A percentile compares a stretch with the other conserved stretches of the same genome.
Conservation (phyloP, 2,888 invertebrate species). For the Melieria omissa region DNA sequence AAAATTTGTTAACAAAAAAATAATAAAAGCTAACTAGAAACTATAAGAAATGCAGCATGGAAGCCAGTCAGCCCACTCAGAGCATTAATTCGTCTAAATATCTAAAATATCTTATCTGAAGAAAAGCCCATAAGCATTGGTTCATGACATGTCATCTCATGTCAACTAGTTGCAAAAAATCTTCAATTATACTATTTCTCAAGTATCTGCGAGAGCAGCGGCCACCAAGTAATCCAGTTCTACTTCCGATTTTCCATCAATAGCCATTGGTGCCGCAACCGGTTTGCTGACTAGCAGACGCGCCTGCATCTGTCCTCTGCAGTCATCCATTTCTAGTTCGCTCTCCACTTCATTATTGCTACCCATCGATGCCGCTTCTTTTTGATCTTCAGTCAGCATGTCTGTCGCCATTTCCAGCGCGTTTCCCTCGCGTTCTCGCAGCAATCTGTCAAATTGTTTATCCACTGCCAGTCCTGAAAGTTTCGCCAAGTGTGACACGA, state of each 20-base stretch:
- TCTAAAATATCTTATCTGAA: too few relatives aligned
- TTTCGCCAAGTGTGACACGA: conserved; percentile 53
- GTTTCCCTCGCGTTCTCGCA: conserved; percentile 48
- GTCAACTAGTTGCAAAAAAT: too few relatives aligned
- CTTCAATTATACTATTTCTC: neutral
- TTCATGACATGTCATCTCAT: too few relatives aligned
- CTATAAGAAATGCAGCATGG: too few relatives aligned
- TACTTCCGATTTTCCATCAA: neutral
- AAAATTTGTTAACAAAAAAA: too few relatives aligned
- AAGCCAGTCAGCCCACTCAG: too few relatives aligned
- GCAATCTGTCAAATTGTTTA: conserved; percentile 51
- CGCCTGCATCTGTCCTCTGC: neutral
- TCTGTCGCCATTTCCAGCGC: conserved; percentile 46
- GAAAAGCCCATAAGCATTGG: too few relatives aligned
- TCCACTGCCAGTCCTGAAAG: conserved; percentile 55
- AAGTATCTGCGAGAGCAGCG: conserved; percentile 7
- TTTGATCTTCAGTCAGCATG: conserved; percentile 34
- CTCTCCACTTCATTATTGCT: conserved; percentile 17
- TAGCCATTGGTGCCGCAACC: neutral
- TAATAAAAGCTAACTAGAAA: too few relatives aligned
- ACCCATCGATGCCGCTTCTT: conserved; percentile 1
- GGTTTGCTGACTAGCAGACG: neutral
- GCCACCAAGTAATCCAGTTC: conserved; percentile 7
- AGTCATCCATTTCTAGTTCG: neutral
- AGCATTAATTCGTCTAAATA: too few relatives aligned